Evolutionary conservation across 23 tunicate genomes (phyloP).

Genomic region (Botrylloides violaceus): DNA sequence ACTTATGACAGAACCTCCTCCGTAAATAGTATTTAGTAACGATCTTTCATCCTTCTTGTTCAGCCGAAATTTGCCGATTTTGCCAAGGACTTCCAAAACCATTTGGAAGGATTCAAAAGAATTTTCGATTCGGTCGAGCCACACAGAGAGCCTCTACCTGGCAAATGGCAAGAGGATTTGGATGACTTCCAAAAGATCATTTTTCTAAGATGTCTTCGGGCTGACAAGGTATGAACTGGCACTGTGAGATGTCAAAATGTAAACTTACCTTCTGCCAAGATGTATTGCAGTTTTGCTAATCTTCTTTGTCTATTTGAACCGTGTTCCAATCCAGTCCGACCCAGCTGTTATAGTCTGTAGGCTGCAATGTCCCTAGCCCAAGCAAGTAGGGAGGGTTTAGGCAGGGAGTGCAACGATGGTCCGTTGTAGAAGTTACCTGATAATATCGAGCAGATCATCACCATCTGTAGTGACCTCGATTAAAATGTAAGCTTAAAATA

Average conservation of each 20-base stretch:
- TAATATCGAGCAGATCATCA: no score
- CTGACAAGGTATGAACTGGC: slow-evolving; percentile 57
- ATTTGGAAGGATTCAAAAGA: slow-evolving; percentile 59
- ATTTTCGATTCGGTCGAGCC: slow-evolving; percentile 91
- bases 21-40: no score
- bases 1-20: no score
- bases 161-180: slow-evolving; percentile 48
- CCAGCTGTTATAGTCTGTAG: background rate
- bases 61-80: slow-evolving; percentile 81
- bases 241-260: background rate
- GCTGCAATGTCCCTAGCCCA: no score
- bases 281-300: background rate
- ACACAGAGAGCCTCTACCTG: slow-evolving; percentile 76
- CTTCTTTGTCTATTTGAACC: background rate
- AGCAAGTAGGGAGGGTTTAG: no score
- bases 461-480: no score
- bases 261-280: background rate
- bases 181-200: slow-evolving; percentile 87
- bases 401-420: no score
- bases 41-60: no score
- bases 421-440: no score
- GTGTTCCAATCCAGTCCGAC: background rate
- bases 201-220: slow-evolving; percentile 76
- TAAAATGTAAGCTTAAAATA: no score
- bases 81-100: slow-evolving; percentile 71